phyloP scores from a whole-genome alignment of 2,113 vertebrate species.

The Picathartes gymnocephalus region DNA sequence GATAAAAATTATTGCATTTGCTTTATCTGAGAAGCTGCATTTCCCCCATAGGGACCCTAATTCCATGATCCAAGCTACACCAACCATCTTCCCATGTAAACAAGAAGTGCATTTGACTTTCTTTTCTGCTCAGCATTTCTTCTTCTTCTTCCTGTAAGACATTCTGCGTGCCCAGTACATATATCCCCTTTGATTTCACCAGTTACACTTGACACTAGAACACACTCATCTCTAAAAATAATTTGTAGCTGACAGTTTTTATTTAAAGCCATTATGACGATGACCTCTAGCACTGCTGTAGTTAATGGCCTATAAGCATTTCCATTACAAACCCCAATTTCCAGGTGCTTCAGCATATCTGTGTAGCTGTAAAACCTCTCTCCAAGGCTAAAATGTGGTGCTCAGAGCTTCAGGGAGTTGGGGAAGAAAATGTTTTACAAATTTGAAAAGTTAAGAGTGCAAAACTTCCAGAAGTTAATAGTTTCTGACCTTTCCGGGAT shows the following conservation, averaged over 20 bases:
- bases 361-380: slow-evolving; percentile 23
- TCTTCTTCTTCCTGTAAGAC: neutral
- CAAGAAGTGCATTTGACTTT: neutral
- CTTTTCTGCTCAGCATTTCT: neutral
- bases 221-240: slow-evolving; percentile 36
- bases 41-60: neutral
- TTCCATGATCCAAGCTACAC: neutral
- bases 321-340: slow-evolving; percentile 49
- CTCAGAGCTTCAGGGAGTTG: slow-evolving; percentile 17
- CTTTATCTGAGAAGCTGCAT: slow-evolving; percentile 3
- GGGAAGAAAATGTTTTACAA: slow-evolving; percentile 23
- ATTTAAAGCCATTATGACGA: slow-evolving; percentile 38
- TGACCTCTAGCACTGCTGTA: slow-evolving; percentile 46
- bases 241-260: slow-evolving; percentile 54
- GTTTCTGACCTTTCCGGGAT: slow-evolving; percentile 42
- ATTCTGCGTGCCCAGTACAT: slow-evolving; percentile 6
- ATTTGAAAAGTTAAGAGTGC: slow-evolving; percentile 2
- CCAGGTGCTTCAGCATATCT: slow-evolving; percentile 48
- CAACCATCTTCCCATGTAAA: neutral
- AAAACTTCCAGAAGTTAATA: slow-evolving; percentile 42
- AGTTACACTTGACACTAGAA: slow-evolving; percentile 18
- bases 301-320: slow-evolving; percentile 57
- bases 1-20: slow-evolving; percentile 15
- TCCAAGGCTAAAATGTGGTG: neutral
- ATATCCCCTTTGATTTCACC: slow-evolving; percentile 13